phyloP scores from a whole-genome alignment of 2,113 vertebrate species.

The Empidonax alnorum region DNA sequence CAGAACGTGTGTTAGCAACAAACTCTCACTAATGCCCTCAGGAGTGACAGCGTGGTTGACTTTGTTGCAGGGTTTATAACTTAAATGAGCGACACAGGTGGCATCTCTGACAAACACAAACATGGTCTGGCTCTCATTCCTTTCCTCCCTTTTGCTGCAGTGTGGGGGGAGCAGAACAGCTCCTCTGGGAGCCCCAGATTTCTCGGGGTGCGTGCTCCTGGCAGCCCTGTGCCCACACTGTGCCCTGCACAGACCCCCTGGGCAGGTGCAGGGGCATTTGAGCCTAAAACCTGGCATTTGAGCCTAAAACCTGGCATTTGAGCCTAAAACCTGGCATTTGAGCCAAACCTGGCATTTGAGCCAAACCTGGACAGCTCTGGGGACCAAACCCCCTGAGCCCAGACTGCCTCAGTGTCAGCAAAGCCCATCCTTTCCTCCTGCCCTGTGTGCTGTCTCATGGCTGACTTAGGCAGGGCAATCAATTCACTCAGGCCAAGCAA shows the following conservation, averaged over 20 bases:
- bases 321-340: too few relatives aligned
- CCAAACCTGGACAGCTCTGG: neutral
- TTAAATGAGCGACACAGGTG: neutral
- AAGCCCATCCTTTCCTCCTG: neutral
- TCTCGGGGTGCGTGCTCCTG: neutral
- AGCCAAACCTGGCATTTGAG: too few relatives aligned
- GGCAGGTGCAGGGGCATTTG: too few relatives aligned
- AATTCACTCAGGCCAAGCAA: neutral
- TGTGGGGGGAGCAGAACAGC: neutral
- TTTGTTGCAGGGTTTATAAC: neutral
- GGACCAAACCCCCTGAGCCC: neutral
- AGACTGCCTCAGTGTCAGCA: neutral
- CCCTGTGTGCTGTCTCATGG: neutral
- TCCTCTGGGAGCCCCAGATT: neutral
- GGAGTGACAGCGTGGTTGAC: neutral
- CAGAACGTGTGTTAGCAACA: neutral
- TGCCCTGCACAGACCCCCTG: neutral
- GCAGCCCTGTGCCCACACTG: neutral
- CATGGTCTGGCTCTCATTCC: neutral
- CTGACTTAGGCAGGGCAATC: neutral
- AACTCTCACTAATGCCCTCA: neutral
- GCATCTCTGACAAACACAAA: neutral
- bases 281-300: too few relatives aligned
- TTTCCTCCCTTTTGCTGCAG: neutral
- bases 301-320: too few relatives aligned